Conservation (phyloP, 2,113 vertebrate genomes). For the Oceanites oceanicus region DNA sequence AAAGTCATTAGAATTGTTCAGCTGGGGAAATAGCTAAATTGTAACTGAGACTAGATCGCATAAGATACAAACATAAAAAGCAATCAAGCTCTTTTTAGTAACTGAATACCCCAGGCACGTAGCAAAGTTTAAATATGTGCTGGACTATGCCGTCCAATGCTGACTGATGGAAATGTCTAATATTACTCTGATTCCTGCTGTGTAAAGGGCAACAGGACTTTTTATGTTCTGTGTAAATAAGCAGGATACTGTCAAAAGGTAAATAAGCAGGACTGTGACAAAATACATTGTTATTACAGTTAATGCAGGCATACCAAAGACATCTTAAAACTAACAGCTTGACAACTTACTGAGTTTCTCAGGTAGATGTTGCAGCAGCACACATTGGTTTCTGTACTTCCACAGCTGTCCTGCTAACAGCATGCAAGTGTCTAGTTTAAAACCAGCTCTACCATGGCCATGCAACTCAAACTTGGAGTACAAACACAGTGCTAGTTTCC, state of each 20-base stretch:
- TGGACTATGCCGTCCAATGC: background rate
- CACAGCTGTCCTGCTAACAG: background rate
- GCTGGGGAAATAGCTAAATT: background rate
- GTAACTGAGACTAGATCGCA: background rate
- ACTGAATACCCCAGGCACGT: background rate
- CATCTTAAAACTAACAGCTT: background rate
- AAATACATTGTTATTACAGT: background rate
- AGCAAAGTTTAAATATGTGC: background rate
- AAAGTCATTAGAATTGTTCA: constrained; percentile 11
- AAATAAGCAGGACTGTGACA: background rate
- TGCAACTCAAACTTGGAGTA: background rate
- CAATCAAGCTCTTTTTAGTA: background rate
- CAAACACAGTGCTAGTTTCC: background rate
- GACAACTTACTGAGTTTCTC: background rate
- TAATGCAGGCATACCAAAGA: background rate
- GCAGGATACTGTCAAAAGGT: background rate
- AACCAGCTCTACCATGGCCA: background rate
- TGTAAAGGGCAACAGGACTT: background rate
- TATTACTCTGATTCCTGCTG: background rate
- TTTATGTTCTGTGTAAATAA: background rate
- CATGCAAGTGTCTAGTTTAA: background rate
- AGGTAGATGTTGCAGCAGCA: background rate
- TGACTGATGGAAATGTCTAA: background rate
- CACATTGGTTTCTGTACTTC: background rate
- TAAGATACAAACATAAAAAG: background rate